Base-by-base conservation (phyloP, 2,797 vertebrate genomes). In the Etheostoma nigrum region DNA sequence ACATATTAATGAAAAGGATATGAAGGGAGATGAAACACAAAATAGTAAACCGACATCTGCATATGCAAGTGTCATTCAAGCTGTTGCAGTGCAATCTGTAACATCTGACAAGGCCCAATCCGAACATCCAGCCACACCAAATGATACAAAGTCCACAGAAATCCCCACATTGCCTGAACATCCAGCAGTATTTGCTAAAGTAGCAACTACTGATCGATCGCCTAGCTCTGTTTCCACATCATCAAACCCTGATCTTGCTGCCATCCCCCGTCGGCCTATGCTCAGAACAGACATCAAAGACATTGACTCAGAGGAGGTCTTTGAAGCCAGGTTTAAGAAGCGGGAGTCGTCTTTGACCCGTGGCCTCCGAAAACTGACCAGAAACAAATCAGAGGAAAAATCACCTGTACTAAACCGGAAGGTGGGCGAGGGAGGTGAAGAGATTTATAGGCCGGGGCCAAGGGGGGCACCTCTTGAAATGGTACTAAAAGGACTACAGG, bases 251-350 rank as follows among this genome's bases (percentile, higher is more conserved):
- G 87, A 92, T 18, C 68, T 58, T 16, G 64, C 79, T 4, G 59
- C 78, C 48, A 27, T 54, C 19, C 67, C 85, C 5, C 85, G 49
- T 7, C 91, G 87, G 48, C 90, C 91, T 2, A 51, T 86, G 40
- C 89, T 92, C 63, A 79, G 94, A 74, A 88, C 87, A 19, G 94
- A 95, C 76, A 98, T 99, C 67, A 95, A 96, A 81, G 96, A 99
- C 93, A 96, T 99, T 0, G 96, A 97, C 83, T 99, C 98, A 0
- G 96, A 99, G 86, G 97, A 98, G 48, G 92, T 99, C 44, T 99
- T 99, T 10, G 96, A 98, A 85, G 96, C 97, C 27, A 96, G 96
- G 82, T 99, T 99, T 88, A 99, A 98, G 89, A 96, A 96, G 68
- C 94, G 96, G 0, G 96, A 98, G 78, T 98, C 97, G 0, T 97